Conservation (phyloP, 2,888 invertebrate species). For the Pollenia griseotomentosa region DNA sequence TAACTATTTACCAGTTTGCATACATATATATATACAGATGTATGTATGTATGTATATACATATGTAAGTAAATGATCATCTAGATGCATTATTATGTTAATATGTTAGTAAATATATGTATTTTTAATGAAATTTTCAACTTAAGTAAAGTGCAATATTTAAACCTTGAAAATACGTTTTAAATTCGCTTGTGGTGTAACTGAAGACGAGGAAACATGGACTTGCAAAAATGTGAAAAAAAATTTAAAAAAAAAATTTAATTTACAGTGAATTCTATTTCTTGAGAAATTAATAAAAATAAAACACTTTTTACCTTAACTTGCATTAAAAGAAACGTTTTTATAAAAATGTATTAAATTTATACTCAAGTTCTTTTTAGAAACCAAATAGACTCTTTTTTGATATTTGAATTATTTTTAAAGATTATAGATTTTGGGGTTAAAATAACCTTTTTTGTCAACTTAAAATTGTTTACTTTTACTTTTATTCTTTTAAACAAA, state of each 20-base stretch:
- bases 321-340: background rate
- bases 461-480: background rate
- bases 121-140: slow-evolving; percentile 3
- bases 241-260: slow-evolving; percentile 4
- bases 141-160: slow-evolving; percentile 22
- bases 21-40: background rate
- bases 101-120: background rate
- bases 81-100: background rate
- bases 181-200: slow-evolving; percentile 73
- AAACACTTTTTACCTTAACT: no score
- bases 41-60: background rate
- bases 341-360: slow-evolving; percentile 11
- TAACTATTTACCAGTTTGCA: slow-evolving; percentile 22
- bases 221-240: slow-evolving; percentile 39
- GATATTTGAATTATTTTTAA: background rate
- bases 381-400: background rate
- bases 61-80: background rate
- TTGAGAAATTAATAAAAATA: slow-evolving; percentile 40
- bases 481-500: background rate
- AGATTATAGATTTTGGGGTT: background rate
- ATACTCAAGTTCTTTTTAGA: background rate
- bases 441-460: background rate
- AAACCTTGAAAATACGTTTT: slow-evolving; percentile 72
- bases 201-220: slow-evolving; percentile 64
- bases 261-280: slow-evolving; percentile 23